Evolutionary conservation across 2,113 vertebrate genomes (phyloP), one percentile per base, ranked within the genome.

Genomic region (Pomatorhinus ruficollis): DNA sequence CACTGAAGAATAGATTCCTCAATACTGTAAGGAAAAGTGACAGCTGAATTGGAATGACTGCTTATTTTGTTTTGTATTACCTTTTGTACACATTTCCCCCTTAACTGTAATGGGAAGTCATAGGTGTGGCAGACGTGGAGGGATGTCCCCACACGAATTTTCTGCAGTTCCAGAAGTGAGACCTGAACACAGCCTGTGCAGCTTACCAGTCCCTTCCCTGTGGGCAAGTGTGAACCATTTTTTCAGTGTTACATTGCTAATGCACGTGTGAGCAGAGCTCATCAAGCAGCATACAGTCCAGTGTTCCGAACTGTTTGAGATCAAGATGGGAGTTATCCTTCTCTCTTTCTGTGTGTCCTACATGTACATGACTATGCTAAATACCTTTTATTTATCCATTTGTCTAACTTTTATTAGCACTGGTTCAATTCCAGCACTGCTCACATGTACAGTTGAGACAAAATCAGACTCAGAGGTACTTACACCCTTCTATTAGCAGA

Each of bases 131-230:
- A 64, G 28, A 12, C 4, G 24, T 14, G n/a, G 19, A 88, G 40
- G 24, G 22, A 31, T 39, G 30, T 20, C 12, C 20, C 5, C 10
- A 23, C 3, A 3, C 1, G 3, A 4, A 33, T 18, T 70, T 52
- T 54, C 31, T 89, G 20, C 24, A 59, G 35, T 21, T 81, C 16
- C 59, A 47, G 27, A 83, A 57, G 12, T 6, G n/a, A 74, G 30
- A 76, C 19, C 37, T 61, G 23, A 47, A 2, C 39, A 33, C 15
- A 17, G 10, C 40, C 37, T 53, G 8, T 71, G 30, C 25, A 56
- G 6, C 9, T 66, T 11, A 10, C 9, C 15, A 17, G 4, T 30
- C 23, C 33, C 8, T 84, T 89, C 42, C 31, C 28, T 10, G 20
- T 5, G 23, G 35, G 15, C 8, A 68, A 37, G 3, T 3, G 13